Evolutionary conservation across 2,113 vertebrate species (phyloP), one percentile per base, ranked within the genome.

Genomic region (Chroicocephalus ridibundus): DNA sequence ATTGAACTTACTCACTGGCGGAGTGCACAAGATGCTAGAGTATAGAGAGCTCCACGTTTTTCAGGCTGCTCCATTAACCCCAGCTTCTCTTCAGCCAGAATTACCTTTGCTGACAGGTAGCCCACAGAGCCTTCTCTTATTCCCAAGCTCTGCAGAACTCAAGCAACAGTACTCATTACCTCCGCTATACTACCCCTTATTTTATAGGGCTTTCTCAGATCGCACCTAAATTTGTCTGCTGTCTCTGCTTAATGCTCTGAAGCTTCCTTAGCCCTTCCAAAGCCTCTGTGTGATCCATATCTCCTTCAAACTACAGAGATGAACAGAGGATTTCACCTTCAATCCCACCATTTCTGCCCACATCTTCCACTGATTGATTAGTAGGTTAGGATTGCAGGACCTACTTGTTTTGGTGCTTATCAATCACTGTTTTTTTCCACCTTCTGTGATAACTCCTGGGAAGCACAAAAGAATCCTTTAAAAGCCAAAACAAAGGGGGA

Each of bases 351-450:
- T 58, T 54, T 79, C 32, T 44, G 46, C 20, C 62, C 17, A 0
- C 46, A 34, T 8, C 44, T 82, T 91, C 26, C 24, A 60, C 21
- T 36, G 34, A 83, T 2, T 21, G 29, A 70, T 51, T 17, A 70
- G 17, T 10, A 60, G 6, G 29, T 70, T 51, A 46, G 21, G 29
- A 91, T 5, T 60, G 40, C n/a, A 70, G 16, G 14, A 36, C 27
- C 55, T 65, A 40, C 22, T 71, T 92, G 14, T 29, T 84, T 24
- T 18, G 21, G 15, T 62, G 22, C 22, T 82, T 82, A 52, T 9
- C 26, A 62, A 26, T 40, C 1, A 1, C 5, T 46, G 3, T 11
- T 17, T 14, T 7, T 44, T 38, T 3, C 6, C 15, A 10, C 9
- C 11, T 81, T n/a, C 22, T 46, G 5, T 46, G 31, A 31, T 27